Base-by-base conservation (phyloP, 2,113 vertebrate species). In the Sisor rabdophorus region DNA sequence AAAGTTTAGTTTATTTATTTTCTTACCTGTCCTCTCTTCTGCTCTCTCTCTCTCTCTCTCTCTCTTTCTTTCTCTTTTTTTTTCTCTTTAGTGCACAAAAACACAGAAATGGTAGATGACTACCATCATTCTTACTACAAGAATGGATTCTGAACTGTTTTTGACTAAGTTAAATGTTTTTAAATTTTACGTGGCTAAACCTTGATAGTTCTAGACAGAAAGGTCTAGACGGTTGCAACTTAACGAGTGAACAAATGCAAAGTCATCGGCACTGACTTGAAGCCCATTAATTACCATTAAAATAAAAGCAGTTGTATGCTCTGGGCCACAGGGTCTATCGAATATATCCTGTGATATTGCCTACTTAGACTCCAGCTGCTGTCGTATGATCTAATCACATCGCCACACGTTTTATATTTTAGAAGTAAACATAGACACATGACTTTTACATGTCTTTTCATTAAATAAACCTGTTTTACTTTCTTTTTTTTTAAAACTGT, bases 241-340 rank as follows among this genome's bases (percentile, higher is more conserved):
- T 77, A 26, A 47, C 19, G 20, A 40, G 9, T 30, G 20, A 70
- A 70, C 55, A 60, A 70, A 28, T 30, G 54, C 63, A 58, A 48
- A 60, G 67, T 75, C 73, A 65, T 75, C 60, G 40, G 47, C 19
- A 11, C 67, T 70, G n/a, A 70, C 65, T 52, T 52, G 16, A 70
- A 12, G 40, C 40, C 65, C 54, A 55, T 77, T 77, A 52, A 30
- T 71, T 48, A 71, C 44, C 55, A 36, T 70, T 77, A 77, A 60
- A 52, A n/a, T 44, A 28, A 60, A 70, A 44, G 52, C 17, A 56
- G 28, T 22, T 28, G 52, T n/a, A 11, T 17, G 50, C 11, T 48
- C 36, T 48, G 19, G 26, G 19, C 20, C 32, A 55, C 30, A 1
- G 22, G 48, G 20, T 36, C 30, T 36, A 44, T 15, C 20, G 6